A percentile compares a stretch with the other conserved stretches of the same genome.
Evolutionary conservation across 2,797 vertebrate species (phyloP).

Genomic region (Perdix hodgsoniae): DNA sequence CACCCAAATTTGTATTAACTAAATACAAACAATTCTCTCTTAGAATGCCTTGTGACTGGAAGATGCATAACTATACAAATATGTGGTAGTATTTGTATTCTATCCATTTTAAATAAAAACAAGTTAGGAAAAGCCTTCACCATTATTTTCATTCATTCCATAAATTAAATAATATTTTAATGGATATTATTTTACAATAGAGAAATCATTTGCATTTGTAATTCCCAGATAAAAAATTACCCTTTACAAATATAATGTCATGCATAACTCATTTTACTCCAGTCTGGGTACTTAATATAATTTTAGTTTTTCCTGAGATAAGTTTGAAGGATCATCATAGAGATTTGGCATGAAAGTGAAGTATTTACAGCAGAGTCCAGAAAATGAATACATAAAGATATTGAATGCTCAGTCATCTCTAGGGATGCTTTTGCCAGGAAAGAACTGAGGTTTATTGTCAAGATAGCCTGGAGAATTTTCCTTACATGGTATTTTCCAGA

Average conservation of each 20-base stretch:
- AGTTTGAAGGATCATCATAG: background rate
- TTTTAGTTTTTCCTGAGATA: background rate
- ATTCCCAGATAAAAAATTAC: background rate
- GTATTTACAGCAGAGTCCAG: constrained; percentile 6
- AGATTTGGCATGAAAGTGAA: background rate
- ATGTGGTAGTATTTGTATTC: background rate
- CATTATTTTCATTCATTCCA: background rate
- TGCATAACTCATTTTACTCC: background rate
- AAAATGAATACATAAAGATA: background rate
- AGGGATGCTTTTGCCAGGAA: constrained; percentile 30
- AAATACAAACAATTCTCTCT: background rate
- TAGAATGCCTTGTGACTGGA: background rate
- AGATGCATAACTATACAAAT: background rate
- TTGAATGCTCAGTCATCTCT: background rate
- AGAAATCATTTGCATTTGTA: background rate
- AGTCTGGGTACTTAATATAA: background rate
- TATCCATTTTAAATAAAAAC: background rate
- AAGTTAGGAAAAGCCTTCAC: background rate
- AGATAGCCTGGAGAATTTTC: constrained; percentile 40
- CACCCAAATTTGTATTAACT: background rate
- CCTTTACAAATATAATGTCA: background rate
- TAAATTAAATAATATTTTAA: constrained; percentile 1
- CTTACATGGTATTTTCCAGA: constrained; percentile 47
- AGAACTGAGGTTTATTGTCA: constrained; percentile 17
- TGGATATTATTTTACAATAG: background rate